Percentiles rank a stretch among this genome's conserved stretches.
These are phyloP conservation scores for Lithophane ornitopus DNA, from an alignment of 2,888 invertebrate species.

Conservation along the genomic window DNA sequence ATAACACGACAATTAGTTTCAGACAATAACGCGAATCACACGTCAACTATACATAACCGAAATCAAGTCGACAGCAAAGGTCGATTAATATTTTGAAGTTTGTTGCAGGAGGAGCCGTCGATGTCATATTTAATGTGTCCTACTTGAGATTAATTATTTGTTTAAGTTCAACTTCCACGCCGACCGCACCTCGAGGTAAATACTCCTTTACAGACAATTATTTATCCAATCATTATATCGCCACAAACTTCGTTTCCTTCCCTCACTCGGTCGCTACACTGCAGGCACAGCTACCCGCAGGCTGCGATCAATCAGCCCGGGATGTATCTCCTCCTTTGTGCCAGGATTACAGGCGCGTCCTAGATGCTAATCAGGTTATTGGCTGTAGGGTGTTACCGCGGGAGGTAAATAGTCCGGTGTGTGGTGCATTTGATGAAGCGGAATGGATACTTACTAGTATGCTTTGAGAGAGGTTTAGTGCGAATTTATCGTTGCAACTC, in stretches of 20 bases:
- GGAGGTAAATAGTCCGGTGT: neutral
- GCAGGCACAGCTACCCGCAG: slow-evolving; percentile 43
- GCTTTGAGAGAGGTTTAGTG: neutral
- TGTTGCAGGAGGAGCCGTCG: too few relatives aligned
- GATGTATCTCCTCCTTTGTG: slow-evolving; percentile 48
- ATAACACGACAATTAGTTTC: too few relatives aligned
- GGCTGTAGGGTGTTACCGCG: slow-evolving; percentile 9
- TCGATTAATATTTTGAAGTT: too few relatives aligned
- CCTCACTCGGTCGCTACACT: slow-evolving; percentile 13
- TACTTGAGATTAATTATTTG: too few relatives aligned
- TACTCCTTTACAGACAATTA: neutral
- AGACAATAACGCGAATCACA: too few relatives aligned
- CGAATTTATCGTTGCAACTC: neutral
- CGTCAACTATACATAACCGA: too few relatives aligned
- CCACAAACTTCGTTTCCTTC: slow-evolving; percentile 5
- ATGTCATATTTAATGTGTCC: too few relatives aligned
- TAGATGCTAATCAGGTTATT: slow-evolving; percentile 50
- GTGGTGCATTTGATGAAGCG: neutral
- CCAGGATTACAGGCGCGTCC: slow-evolving; percentile 48
- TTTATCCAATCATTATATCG: neutral
- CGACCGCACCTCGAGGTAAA: neutral
- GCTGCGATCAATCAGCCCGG: slow-evolving; percentile 63
- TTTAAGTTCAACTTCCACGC: too few relatives aligned
- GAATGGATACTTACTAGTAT: neutral
- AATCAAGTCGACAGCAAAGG: too few relatives aligned